Base-by-base conservation (phyloP, 2,797 vertebrate species). In the Pseudochaenichthys georgianus region DNA sequence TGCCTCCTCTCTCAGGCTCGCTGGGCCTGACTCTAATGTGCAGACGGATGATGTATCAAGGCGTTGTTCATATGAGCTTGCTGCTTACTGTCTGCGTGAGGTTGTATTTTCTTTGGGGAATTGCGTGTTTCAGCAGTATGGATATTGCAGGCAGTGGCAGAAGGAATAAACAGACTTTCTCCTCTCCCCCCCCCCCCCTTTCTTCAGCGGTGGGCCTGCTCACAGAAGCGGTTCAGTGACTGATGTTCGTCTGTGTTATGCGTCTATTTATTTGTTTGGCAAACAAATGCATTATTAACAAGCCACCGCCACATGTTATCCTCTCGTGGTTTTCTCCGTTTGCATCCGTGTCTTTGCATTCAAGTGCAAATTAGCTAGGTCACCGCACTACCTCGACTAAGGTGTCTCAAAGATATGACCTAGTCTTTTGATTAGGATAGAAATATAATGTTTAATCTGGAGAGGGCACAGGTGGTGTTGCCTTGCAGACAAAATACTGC, bases 241-340 rank as follows among this genome's bases (percentile, higher is more conserved):
- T 93, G 92, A 94, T 94, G 92, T 93, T 92, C 88, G 91, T 89
- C 91, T 88, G 84, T 86, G 88, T 89, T 88, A 73, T 79, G 89
- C 80, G 81, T 92, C 90, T 86, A 84, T 89, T 88, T 93, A 91
- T 92, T 94, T 93, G 89, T 92, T 90, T 87, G 88, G 89, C 89
- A 93, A 92, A 94, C 92, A 91, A 89, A 92, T 88, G 87, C 84
- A 92, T 93, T 93, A 94, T 94, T 93, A 90, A 93, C 90, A 82
- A 88, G 81, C 70, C 77, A 70, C 81, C 78, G 87, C 87, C 91
- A 90, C 87, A 87, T 83, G 85, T 70, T 87, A 83, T 90, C 81
- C 83, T 88, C 69, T 68, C 81, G 11, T 80, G 65, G 77, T 70
- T 70, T 77, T 88, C 77, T n/a, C n/a, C n/a, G n/a, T n/a, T n/a